A percentile compares a stretch with the other conserved stretches of the same genome.
phyloP scores from a whole-genome alignment of 2,797 vertebrate genomes.

The Gadopsis marmoratus region DNA sequence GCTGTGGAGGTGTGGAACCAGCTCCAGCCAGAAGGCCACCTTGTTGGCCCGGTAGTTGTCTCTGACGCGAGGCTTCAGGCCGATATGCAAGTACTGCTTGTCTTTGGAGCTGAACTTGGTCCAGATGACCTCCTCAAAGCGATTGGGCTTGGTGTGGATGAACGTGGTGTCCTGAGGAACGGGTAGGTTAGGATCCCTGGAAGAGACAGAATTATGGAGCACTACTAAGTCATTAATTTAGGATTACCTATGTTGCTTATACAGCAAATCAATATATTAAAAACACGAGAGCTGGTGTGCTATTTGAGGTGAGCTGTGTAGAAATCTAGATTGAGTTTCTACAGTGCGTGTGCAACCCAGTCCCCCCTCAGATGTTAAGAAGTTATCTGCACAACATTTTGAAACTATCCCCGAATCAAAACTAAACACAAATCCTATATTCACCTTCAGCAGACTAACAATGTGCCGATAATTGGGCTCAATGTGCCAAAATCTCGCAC shows the following conservation, averaged over 20 bases:
- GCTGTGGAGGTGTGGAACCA: conserved; percentile 93
- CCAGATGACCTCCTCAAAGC: conserved; percentile 97
- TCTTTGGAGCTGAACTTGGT: conserved; percentile 97
- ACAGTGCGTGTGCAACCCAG: neutral
- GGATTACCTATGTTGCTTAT: neutral
- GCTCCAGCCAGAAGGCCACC: conserved; percentile 97
- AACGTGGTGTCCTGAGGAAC: conserved; percentile 97
- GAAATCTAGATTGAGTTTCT: neutral
- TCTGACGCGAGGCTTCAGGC: conserved; percentile 92
- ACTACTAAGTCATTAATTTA: too few species aligned
- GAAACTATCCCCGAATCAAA: neutral
- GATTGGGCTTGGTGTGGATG: conserved; percentile 97
- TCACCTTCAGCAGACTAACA: neutral
- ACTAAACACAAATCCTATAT: neutral
- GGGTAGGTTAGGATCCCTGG: conserved; percentile 93
- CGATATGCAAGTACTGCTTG: conserved; percentile 96
- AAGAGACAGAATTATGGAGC: conserved; percentile 7
- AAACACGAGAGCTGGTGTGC: neutral
- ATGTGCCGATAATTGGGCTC: neutral
- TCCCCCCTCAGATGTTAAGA: conserved; percentile 10
- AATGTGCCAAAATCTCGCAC: neutral
- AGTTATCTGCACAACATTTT: too few species aligned
- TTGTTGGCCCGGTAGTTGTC: conserved; percentile 98
- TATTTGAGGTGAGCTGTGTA: neutral
- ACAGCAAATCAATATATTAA: neutral